Conservation (phyloP, 2,888 invertebrate species). For the Rhingia rostrata region DNA sequence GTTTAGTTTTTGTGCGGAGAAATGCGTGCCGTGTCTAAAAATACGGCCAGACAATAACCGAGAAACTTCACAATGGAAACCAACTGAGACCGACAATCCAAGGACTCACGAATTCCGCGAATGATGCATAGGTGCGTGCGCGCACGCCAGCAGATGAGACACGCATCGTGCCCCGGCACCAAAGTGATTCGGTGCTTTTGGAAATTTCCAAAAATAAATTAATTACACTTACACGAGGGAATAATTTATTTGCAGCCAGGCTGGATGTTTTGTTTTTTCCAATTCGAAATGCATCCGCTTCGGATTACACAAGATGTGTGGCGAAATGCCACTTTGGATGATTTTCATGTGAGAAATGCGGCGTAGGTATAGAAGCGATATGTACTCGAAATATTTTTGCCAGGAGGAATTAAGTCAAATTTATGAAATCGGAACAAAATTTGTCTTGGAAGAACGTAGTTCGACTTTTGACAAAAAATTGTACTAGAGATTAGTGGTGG, state of each 20-base stretch:
- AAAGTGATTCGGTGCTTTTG: slow-evolving; percentile 58
- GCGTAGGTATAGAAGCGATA: neutral
- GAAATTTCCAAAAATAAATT: slow-evolving; percentile 69
- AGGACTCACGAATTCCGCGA: slow-evolving; percentile 68
- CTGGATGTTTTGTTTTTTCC: neutral
- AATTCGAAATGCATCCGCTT: neutral
- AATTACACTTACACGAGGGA: slow-evolving; percentile 45
- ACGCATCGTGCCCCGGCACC: slow-evolving; percentile 42
- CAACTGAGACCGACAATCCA: slow-evolving; percentile 43
- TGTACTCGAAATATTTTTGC: neutral
- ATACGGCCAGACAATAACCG: slow-evolving; percentile 66
- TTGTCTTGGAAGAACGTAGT: no score
- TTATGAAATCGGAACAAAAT: no score
- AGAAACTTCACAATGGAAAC: slow-evolving; percentile 58
- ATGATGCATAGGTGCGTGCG: slow-evolving; percentile 70
- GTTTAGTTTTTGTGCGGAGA: slow-evolving; percentile 55
- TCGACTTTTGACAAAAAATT: no score
- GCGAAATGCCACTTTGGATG: slow-evolving; percentile 3
- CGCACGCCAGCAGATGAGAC: slow-evolving; percentile 61
- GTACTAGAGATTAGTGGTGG: no score
- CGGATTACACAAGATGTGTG: slow-evolving; percentile 10
- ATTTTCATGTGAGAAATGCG: slow-evolving; percentile 6
- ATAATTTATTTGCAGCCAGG: slow-evolving; percentile 27
- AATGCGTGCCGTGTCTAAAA: slow-evolving; percentile 69
- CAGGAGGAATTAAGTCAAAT: neutral